phyloP scores from a whole-genome alignment of 2,888 invertebrate species.

The Caenorhabditis sulstoni region DNA sequence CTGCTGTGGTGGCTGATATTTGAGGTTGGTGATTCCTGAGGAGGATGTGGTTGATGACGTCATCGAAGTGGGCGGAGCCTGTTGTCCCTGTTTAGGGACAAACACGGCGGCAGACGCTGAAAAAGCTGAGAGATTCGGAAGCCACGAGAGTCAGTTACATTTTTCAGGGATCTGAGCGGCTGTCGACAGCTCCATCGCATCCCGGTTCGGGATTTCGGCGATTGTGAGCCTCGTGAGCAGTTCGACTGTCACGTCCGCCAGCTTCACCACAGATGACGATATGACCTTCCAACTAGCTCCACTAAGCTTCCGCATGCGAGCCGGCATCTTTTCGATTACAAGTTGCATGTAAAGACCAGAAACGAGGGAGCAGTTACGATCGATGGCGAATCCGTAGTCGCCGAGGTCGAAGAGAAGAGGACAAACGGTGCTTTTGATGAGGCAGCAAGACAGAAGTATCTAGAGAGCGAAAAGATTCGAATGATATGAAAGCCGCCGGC shows the following conservation, averaged over 20 bases:
- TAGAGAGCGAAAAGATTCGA: background rate
- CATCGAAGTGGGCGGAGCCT: background rate
- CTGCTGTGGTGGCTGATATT: constrained; percentile 32
- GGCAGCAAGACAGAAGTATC: constrained; percentile 26
- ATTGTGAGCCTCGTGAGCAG: background rate
- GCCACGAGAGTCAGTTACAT: no score
- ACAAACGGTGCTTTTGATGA: constrained; percentile 26
- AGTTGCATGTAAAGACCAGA: constrained; percentile 32
- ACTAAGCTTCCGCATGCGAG: background rate
- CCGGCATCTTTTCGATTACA: constrained; percentile 23
- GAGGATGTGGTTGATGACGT: background rate
- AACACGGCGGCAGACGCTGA: background rate
- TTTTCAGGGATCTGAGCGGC: no score
- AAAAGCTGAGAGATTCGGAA: background rate
- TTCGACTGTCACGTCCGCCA: constrained; percentile 12
- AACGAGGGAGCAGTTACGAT: constrained; percentile 5
- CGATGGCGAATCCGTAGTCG: constrained; percentile 22
- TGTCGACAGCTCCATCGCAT: constrained; percentile 24
- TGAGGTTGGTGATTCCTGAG: constrained; percentile 21
- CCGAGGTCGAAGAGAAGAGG: constrained; percentile 27
- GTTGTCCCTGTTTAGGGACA: background rate
- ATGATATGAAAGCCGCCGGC: no score
- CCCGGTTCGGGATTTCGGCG: background rate
- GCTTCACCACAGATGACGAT: constrained; percentile 1
- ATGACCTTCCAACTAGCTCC: constrained; percentile 30